Evolutionary conservation across 1,140 invertebrate genomes (phyloP).

Genomic region (Brachystomella parvula): DNA sequence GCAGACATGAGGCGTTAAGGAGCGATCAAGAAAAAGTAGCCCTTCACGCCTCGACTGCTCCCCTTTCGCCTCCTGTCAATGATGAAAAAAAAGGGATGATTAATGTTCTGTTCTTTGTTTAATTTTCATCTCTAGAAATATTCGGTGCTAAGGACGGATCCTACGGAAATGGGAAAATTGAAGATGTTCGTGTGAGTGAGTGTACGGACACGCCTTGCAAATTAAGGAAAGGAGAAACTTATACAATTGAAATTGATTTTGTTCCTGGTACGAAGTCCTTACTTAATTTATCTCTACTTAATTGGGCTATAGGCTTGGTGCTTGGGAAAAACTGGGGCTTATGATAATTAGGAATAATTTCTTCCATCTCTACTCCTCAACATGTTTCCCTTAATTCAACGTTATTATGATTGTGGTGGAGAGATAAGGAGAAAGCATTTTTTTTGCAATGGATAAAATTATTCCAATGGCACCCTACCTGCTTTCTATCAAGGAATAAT

Average conservation of each 20-base stretch:
- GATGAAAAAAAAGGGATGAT: background rate
- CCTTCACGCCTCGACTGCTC: background rate
- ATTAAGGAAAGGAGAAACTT: slow-evolving; percentile 31
- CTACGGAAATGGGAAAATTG: slow-evolving; percentile 29
- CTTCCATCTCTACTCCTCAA: too few relatives aligned
- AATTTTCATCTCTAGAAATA: slow-evolving; percentile 23
- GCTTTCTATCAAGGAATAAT: too few relatives aligned
- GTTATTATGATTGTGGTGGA: too few relatives aligned
- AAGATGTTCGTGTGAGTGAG: slow-evolving; percentile 36
- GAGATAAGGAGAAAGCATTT: too few relatives aligned
- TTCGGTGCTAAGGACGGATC: slow-evolving; percentile 32
- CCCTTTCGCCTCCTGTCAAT: background rate
- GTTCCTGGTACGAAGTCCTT: slow-evolving; percentile 35
- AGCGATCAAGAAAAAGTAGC: too few relatives aligned
- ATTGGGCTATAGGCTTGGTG: background rate
- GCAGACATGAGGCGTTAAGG: too few relatives aligned
- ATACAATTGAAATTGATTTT: slow-evolving; percentile 38
- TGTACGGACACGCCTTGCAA: slow-evolving; percentile 36
- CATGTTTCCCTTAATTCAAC: too few relatives aligned
- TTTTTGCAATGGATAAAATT: too few relatives aligned
- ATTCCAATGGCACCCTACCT: too few relatives aligned
- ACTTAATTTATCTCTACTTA: background rate
- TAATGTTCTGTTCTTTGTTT: slow-evolving; percentile 5
- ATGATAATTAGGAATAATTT: too few relatives aligned
- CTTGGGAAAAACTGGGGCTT: too few relatives aligned